phyloP scores from a whole-genome alignment of 2,888 invertebrate species.

The Drosophila rellima region DNA sequence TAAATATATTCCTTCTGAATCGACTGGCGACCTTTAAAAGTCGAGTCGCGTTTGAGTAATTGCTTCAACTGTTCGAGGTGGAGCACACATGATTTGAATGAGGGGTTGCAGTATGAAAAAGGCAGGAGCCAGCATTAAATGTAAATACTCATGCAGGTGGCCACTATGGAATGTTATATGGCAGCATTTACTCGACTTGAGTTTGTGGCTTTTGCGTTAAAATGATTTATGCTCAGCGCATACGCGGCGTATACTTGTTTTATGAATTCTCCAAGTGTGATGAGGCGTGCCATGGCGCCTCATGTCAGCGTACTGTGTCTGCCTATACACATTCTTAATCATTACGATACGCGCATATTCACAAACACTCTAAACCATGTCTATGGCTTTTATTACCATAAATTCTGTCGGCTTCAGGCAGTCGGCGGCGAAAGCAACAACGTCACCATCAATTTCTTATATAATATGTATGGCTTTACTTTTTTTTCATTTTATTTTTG shows the following conservation, averaged over 20 bases:
- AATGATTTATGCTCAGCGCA: slow-evolving; percentile 69
- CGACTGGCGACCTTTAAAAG: slow-evolving; percentile 38
- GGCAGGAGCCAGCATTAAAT: slow-evolving; percentile 26
- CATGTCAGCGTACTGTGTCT: slow-evolving; percentile 57
- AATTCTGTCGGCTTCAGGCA: slow-evolving; percentile 60
- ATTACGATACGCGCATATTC: slow-evolving; percentile 33
- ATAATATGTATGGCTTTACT: slow-evolving; percentile 30
- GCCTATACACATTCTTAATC: slow-evolving; percentile 59
- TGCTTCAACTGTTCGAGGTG: slow-evolving; percentile 35
- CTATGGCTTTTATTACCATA: slow-evolving; percentile 74
- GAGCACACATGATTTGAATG: slow-evolving; percentile 15
- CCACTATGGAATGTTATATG: slow-evolving; percentile 26
- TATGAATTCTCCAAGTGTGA: slow-evolving; percentile 60
- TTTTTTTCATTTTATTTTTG: slow-evolving; percentile 16
- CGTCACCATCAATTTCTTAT: slow-evolving; percentile 46
- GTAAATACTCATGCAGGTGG: slow-evolving; percentile 54
- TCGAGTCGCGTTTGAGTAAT: slow-evolving; percentile 58
- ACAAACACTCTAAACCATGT: slow-evolving; percentile 41
- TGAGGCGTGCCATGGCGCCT: slow-evolving; percentile 57
- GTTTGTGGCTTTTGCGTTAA: slow-evolving; percentile 36
- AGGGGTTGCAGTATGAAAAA: background rate
- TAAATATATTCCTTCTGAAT: slow-evolving; percentile 20
- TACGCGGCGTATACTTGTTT: slow-evolving; percentile 68
- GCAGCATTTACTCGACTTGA: slow-evolving; percentile 20
- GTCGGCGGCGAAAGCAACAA: slow-evolving; percentile 38